Percentiles rank a stretch among this genome's conserved stretches.
phyloP scores from a whole-genome alignment of 2,888 invertebrate genomes.

The Chrysolina haemoptera region DNA sequence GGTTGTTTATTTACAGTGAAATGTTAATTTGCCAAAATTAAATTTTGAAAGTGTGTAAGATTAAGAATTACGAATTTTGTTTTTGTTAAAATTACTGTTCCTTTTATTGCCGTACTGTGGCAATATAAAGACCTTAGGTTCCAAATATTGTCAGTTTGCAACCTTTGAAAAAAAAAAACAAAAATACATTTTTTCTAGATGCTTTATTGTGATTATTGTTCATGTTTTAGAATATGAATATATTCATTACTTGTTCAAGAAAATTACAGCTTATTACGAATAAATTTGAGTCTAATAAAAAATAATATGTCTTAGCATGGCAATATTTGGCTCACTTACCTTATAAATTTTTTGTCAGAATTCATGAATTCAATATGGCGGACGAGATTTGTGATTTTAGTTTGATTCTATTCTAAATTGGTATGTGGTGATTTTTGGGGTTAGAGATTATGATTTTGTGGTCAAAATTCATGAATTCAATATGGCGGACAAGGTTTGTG shows the following conservation, averaged over 20 bases:
- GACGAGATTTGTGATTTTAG: too few relatives aligned
- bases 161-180: neutral
- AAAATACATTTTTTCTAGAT: neutral
- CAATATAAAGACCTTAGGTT: neutral
- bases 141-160: neutral
- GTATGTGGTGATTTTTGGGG: too few relatives aligned
- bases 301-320: too few relatives aligned
- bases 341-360: too few relatives aligned
- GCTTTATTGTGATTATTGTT: neutral
- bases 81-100: constrained; percentile 3
- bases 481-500: too few relatives aligned
- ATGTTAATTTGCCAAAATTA: constrained; percentile 8
- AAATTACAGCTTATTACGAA: neutral
- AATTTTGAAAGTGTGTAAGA: neutral
- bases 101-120: constrained; percentile 16
- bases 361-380: too few relatives aligned
- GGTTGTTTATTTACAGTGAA: neutral
- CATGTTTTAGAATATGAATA: neutral
- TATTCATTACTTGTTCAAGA: neutral
- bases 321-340: too few relatives aligned
- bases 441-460: too few relatives aligned
- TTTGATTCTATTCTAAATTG: too few relatives aligned
- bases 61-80: neutral
- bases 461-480: too few relatives aligned
- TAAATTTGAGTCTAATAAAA: neutral